These are phyloP conservation scores for Mormyrops boulengeri DNA, from an alignment of 2,797 vertebrate genomes.

Conservation along the genomic window DNA sequence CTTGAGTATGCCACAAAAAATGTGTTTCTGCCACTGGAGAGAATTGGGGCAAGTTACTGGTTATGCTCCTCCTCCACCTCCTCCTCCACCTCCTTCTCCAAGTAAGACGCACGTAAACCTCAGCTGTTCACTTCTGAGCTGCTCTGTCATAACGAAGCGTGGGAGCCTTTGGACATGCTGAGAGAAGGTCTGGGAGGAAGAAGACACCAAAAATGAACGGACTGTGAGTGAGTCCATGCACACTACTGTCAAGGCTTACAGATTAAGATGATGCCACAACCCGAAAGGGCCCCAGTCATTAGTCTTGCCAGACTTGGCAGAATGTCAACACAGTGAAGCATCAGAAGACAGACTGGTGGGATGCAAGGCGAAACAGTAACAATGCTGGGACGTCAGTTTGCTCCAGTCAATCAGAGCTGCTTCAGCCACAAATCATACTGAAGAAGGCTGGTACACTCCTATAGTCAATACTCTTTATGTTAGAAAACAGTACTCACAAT, in stretches of 20 bases:
- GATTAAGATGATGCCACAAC: neutral
- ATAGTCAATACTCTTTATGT: neutral
- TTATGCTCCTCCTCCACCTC: neutral
- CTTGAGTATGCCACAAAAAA: neutral
- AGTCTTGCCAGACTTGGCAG: constrained; percentile 2
- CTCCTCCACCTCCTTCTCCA: neutral
- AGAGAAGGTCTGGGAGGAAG: neutral
- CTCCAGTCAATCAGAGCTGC: neutral
- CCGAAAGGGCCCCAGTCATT: neutral
- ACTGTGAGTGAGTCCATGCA: neutral
- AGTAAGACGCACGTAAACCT: neutral
- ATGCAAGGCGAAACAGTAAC: neutral
- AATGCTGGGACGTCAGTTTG: neutral
- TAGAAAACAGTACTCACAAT: neutral
- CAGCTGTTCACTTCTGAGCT: neutral
- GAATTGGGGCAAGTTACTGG: neutral
- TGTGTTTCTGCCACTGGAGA: neutral
- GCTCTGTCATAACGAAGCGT: neutral
- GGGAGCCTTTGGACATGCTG: neutral
- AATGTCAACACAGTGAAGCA: neutral
- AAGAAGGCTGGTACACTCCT: neutral
- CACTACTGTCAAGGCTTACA: neutral
- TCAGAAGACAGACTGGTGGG: neutral
- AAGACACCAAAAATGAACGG: neutral
- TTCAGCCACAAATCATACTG: neutral